Conservation (phyloP, 2,797 vertebrate species). For the Clarias fuscus region DNA sequence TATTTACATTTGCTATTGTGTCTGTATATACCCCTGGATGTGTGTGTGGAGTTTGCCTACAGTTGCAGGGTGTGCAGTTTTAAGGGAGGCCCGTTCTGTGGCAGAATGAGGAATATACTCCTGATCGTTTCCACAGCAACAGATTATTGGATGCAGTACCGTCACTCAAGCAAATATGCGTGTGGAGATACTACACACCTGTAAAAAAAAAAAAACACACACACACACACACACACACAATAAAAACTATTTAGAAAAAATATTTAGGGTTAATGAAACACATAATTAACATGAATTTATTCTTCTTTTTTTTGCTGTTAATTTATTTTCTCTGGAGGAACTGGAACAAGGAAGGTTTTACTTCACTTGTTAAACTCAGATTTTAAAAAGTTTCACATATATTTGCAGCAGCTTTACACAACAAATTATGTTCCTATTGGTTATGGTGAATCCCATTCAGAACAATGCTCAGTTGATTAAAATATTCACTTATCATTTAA, state of each 20-base stretch:
- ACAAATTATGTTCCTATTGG: not conserved
- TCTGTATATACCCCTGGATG: not conserved
- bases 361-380: not conserved
- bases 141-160: constrained; percentile 79
- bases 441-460: not conserved
- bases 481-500: constrained; percentile 25
- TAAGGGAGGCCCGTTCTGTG: constrained; percentile 78
- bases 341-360: not conserved
- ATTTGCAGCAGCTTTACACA: not conserved
- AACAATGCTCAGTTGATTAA: constrained; percentile 7
- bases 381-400: not conserved
- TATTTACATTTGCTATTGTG: not conserved
- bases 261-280: not conserved
- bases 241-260: not conserved
- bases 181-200: constrained; percentile 72
- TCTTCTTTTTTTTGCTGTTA: not conserved
- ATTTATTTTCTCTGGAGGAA: not conserved
- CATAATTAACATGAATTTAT: not conserved
- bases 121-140: constrained; percentile 83
- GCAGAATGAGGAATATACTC: constrained; percentile 77
- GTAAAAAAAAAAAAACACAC: constrained; percentile 61
- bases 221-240: not conserved
- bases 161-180: constrained; percentile 76
- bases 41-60: constrained; percentile 48
- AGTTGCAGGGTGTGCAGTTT: constrained; percentile 80